These are phyloP conservation scores for Zenarchopterus dispar DNA, from an alignment of 2,797 vertebrate genomes.

Conservation along the genomic window DNA sequence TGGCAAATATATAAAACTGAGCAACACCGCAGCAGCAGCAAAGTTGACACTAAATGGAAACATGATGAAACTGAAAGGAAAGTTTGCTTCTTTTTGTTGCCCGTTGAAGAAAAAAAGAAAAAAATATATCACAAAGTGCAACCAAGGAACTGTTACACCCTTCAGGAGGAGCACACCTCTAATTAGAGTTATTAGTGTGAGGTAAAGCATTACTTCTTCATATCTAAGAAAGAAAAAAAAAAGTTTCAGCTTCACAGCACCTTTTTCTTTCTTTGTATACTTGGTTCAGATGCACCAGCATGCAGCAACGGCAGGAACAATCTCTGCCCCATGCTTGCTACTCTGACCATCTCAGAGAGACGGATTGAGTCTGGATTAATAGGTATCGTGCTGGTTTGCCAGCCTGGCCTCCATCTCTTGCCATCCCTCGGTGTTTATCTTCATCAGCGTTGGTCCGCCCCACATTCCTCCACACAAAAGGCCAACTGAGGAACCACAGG, in stretches of 20 bases:
- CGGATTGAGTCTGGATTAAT: conserved; percentile 70
- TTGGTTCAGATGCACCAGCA: conserved; percentile 25
- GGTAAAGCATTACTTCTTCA: conserved; percentile 50
- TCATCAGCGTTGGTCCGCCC: conserved; percentile 62
- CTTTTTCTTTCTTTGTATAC: conserved; percentile 40
- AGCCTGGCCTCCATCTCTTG: conserved; percentile 61
- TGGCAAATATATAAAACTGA: conserved; percentile 41
- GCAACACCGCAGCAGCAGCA: conserved; percentile 25
- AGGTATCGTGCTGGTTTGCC: conserved; percentile 52
- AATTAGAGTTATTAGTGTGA: conserved; percentile 69
- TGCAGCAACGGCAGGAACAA: conserved; percentile 17
- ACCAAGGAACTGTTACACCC: conserved; percentile 28
- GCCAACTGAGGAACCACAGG: conserved; percentile 46
- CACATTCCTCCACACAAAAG: conserved; percentile 72
- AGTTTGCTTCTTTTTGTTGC: conserved; percentile 26
- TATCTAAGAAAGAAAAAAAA: conserved; percentile 51
- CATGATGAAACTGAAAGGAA: conserved; percentile 32
- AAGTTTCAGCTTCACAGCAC: conserved; percentile 36
- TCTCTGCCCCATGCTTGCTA: conserved; percentile 22
- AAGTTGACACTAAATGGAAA: conserved; percentile 25
- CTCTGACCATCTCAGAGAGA: conserved; percentile 43
- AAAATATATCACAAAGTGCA: not conserved
- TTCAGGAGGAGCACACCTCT: conserved; percentile 58
- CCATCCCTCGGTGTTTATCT: conserved; percentile 61
- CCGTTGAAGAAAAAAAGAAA: conserved; percentile 13